Percentiles rank a stretch among this genome's conserved stretches.
Conservation (phyloP, 1,140 invertebrate genomes). For the Semibalanus balanoides region DNA sequence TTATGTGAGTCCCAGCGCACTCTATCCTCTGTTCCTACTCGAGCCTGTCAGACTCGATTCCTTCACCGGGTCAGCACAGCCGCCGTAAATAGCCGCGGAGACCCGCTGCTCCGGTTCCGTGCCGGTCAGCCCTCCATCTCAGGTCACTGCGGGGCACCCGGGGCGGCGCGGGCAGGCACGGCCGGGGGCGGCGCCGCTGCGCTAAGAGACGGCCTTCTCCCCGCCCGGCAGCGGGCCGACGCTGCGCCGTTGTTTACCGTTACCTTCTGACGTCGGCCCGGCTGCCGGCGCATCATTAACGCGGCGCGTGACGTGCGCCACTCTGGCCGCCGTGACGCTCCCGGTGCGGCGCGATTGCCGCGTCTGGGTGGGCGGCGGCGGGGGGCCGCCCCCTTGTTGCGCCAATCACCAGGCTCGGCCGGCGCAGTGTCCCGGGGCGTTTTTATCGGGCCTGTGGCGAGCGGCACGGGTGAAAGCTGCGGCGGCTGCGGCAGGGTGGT, state of each 20-base stretch:
- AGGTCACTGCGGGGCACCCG: too few relatives aligned
- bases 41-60: too few relatives aligned
- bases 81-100: not conserved
- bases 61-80: not conserved
- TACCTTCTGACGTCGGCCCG: not conserved
- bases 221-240: too few relatives aligned
- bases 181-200: too few relatives aligned
- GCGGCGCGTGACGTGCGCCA: not conserved
- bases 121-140: too few relatives aligned
- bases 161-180: too few relatives aligned
- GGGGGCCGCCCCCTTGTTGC: not conserved
- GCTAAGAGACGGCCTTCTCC: too few relatives aligned
- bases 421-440: not conserved
- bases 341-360: not conserved
- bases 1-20: too few relatives aligned
- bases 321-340: not conserved
- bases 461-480: not conserved
- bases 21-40: too few relatives aligned
- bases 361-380: not conserved
- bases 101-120: not conserved
- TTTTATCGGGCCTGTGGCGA: not conserved
- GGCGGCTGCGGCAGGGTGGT: too few relatives aligned
- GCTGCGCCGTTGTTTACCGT: not conserved
- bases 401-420: too few relatives aligned
- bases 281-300: not conserved